phyloP scores from a whole-genome alignment of 2,113 vertebrate genomes.

The Erpornis zantholeuca region DNA sequence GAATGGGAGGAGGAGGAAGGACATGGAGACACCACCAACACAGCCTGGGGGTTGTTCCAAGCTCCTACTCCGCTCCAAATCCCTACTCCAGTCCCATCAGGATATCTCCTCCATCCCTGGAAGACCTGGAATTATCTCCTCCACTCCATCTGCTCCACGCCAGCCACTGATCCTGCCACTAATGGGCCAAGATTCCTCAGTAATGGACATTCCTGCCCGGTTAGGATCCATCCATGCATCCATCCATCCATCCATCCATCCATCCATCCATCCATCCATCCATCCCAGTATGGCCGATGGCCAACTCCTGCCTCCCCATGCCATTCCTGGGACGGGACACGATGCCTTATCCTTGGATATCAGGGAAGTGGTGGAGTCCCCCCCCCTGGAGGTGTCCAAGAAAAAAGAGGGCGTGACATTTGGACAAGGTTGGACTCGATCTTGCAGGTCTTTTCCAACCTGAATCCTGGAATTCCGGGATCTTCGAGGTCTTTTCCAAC shows the following conservation, averaged over 20 bases:
- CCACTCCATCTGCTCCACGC: background rate
- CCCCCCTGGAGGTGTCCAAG: background rate
- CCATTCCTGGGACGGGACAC: background rate
- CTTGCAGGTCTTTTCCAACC: background rate
- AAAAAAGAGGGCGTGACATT: fast-evolving
- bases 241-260: background rate
- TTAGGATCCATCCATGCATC: background rate
- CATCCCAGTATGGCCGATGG: background rate
- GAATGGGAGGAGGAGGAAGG: background rate
- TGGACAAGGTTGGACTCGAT: fast-evolving
- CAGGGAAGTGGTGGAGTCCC: too few species aligned
- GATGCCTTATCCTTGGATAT: background rate
- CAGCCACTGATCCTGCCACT: background rate
- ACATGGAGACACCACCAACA: background rate
- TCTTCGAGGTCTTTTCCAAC: too few species aligned
- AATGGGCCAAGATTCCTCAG: background rate
- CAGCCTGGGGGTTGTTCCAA: background rate
- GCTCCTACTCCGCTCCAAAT: fast-evolving
- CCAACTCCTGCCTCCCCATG: background rate
- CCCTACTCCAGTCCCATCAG: background rate
- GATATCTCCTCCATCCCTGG: background rate
- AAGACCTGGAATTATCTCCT: background rate
- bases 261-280: background rate
- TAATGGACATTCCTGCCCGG: too few species aligned
- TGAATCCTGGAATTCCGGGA: background rate